Base-by-base conservation (phyloP, 2,113 vertebrate genomes). In the Helogale parvula region DNA sequence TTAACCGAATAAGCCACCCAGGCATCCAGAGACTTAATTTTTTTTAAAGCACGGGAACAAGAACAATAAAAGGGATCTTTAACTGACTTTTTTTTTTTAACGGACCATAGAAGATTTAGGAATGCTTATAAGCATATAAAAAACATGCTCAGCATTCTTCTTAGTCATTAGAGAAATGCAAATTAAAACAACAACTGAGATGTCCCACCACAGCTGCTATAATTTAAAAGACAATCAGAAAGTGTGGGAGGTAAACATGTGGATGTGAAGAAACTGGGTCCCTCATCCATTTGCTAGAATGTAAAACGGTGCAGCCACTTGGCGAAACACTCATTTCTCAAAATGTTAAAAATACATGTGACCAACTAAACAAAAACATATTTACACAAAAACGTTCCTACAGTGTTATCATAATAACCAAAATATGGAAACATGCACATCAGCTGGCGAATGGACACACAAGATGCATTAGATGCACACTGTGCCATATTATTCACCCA, bases 181-280 rank as follows among this genome's bases (percentile, higher is more conserved):
- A 92, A 86, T 80, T 77, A 88, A 88, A 91, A 72, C 41, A 29
- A 68, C 16, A 84, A 57, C 74, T 90, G 27, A 97, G 69, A 88
- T 72, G 68, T 7, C 41, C 52, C 57, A 76, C 35, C 57, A 90
- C 23, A 92, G 68, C 85, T 13, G 41, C 21, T 84, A 41, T 50
- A 95, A 88, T 66, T 45, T 95, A 80, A 80, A 95, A 84, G 11
- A 86, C 14, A 80, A 69, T 45, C 17, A 27, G 87, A 90, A 90
- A 60, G 31, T 68, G 21, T 9, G 45, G 91, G 52, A 17, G 16
- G 14, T 21, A 85, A 63, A 47, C 74, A 77, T 16, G 41, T 7
- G 7, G 33, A 76, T 45, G 11, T 89, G 54, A 84, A 63, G 19
- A 82, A 91, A 83, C 8, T n/a, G 17, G 11, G 83, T 54, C 27